A percentile compares a stretch with the other conserved stretches of the same genome.
phyloP scores from a whole-genome alignment of 2,888 invertebrate genomes.

The Pinctada fucata region DNA sequence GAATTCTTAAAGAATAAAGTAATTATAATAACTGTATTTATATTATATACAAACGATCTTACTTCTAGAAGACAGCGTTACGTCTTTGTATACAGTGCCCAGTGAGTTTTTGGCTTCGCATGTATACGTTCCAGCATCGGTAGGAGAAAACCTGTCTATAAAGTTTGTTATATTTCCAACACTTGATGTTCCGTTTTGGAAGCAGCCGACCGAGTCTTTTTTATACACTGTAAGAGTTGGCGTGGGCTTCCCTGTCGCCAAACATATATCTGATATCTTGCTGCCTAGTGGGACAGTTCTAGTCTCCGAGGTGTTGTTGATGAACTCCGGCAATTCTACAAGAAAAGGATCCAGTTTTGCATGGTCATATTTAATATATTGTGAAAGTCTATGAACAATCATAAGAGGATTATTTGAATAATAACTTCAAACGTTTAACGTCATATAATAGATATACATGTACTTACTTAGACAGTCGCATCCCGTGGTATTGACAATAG shows the following conservation, averaged over 20 bases:
- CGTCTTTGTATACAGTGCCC: no score
- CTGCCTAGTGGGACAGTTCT: slow-evolving; percentile 7
- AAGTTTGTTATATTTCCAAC: background rate
- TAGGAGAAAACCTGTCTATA: slow-evolving; percentile 5
- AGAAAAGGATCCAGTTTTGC: background rate
- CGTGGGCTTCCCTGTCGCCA: background rate
- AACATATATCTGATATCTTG: slow-evolving; percentile 6
- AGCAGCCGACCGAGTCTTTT: slow-evolving; percentile 8
- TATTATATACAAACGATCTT: no score
- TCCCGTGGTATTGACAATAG: background rate
- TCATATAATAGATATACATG: background rate
- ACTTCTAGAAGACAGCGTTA: no score
- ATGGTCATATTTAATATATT: background rate
- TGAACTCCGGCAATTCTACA: background rate
- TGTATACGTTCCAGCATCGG: slow-evolving; percentile 15
- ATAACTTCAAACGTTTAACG: background rate
- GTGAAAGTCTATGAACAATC: background rate
- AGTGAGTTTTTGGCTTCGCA: background rate
- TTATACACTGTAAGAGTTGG: slow-evolving; percentile 16
- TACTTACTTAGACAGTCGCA: slow-evolving; percentile 24
- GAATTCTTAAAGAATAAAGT: no score
- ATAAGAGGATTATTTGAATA: background rate
- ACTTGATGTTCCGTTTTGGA: slow-evolving; percentile 1
- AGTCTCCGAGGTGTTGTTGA: background rate
- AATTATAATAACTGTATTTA: no score